A percentile compares a stretch with the other conserved stretches of the same genome.
phyloP scores from a whole-genome alignment of 2,888 invertebrate genomes.

The Zaprionus lineosus region DNA sequence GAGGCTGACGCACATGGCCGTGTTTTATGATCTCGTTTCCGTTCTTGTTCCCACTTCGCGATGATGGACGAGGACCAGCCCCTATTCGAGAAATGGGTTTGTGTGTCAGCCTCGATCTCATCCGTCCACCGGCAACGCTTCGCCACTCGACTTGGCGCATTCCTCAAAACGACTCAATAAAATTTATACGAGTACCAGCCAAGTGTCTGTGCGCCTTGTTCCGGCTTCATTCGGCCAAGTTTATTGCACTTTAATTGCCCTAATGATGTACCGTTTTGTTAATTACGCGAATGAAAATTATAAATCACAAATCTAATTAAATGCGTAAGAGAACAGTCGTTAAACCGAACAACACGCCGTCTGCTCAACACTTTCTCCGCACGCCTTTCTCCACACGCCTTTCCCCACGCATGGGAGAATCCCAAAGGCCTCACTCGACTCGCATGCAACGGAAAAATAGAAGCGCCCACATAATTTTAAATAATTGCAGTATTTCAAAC shows the following conservation, averaged over 20 bases:
- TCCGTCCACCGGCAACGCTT: slow-evolving; percentile 1
- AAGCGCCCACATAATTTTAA: too few species aligned
- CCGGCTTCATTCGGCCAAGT: slow-evolving; percentile 30
- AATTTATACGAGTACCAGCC: slow-evolving; percentile 64
- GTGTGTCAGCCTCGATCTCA: slow-evolving; percentile 45
- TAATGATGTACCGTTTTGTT: slow-evolving; percentile 72
- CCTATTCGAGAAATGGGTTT: slow-evolving; percentile 51
- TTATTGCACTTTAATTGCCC: slow-evolving; percentile 77
- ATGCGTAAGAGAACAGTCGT: slow-evolving; percentile 23
- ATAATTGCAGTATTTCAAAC: too few species aligned
- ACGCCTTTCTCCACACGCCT: too few species aligned
- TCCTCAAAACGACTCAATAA: slow-evolving; percentile 71
- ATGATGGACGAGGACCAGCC: slow-evolving; percentile 11
- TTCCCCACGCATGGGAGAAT: too few species aligned
- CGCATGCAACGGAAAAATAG: too few species aligned
- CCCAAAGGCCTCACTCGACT: too few species aligned
- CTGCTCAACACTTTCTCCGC: slow-evolving; percentile 11
- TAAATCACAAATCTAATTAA: slow-evolving; percentile 56
- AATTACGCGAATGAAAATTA: slow-evolving; percentile 60
- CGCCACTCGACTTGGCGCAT: slow-evolving; percentile 46
- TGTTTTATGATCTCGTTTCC: slow-evolving; percentile 48
- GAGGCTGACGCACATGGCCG: slow-evolving; percentile 53
- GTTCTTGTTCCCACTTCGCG: slow-evolving; percentile 10
- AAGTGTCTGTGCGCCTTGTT: slow-evolving; percentile 31
- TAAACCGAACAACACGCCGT: slow-evolving; percentile 22